Evolutionary conservation across 2,797 vertebrate species (phyloP), one percentile per base, ranked within the genome.

Genomic region (Sebastolobus altivelis): DNA sequence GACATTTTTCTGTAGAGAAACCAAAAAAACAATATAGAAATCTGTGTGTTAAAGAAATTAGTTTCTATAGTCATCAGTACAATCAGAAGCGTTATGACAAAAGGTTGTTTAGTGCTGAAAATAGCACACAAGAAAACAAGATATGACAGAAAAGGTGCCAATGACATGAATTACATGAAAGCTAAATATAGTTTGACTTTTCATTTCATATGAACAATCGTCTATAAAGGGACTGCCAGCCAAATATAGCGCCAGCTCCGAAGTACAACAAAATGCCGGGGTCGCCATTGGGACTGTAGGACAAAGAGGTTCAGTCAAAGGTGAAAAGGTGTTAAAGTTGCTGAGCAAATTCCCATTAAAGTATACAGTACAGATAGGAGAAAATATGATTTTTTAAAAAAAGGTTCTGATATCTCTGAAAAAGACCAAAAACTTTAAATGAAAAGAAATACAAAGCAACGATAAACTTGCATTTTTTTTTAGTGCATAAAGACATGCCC

Each of bases 401-500:
- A 79, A 84, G 65, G 40, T 43, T 86, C 63, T 65, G 75, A 87
- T 74, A 76, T 72, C 27, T 69, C 72, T 55, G 77, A 78, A 83
- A 83, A 73, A 81, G 58, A 80, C 76, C n/a, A 33, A 76, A 79
- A 80, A 84, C 7, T 31, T 62, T 65, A 78, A 85, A 78, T 82
- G 83, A 91, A 89, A 59, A 85, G 81, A 88, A 93, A 84, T 59
- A 88, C 66, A 86, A 86, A 88, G 66, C 81, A 85, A 92, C 75
- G 77, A 88, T 72, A 87, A 92, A 88, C 81, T 88, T 93, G 91
- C 86, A 92, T 90, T 87, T 84, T 83, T 91, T 83, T 91, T 94
- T 96, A 95, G 95, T 96, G 95, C 94, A 95, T 93, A 92, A 91
- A 88, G 82, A 93, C 89, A 91, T 86, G 93, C 91, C 92, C 86